Conservation (phyloP, 2,113 vertebrate species). For the Ameiurus melas region DNA sequence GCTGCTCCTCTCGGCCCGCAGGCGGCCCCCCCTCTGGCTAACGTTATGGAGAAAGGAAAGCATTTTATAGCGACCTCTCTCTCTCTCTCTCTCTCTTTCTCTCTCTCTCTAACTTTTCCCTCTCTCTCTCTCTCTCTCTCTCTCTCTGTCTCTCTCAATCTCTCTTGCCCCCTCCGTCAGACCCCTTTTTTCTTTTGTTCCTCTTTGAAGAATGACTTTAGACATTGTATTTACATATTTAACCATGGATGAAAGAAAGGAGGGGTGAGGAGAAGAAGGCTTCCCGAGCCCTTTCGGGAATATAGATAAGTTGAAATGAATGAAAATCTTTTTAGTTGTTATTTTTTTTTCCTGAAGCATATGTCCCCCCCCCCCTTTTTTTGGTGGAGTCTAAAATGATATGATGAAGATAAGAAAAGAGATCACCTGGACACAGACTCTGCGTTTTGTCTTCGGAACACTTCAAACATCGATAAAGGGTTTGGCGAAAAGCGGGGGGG, state of each 20-base stretch:
- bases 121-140: not conserved
- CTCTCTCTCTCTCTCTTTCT: conserved; percentile 77
- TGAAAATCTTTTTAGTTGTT: conserved; percentile 79
- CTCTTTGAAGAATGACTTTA: conserved; percentile 99
- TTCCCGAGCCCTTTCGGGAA: conserved; percentile 83
- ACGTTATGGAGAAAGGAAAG: conserved; percentile 98
- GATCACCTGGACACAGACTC: not conserved
- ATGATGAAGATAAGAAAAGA: not conserved
- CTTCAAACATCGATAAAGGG: not conserved
- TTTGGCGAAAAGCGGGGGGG: not conserved
- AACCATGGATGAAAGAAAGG: conserved; percentile 95
- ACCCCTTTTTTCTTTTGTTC: conserved; percentile 96
- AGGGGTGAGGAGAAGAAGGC: conserved; percentile 80
- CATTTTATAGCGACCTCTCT: conserved; percentile 97
- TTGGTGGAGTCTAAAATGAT: conserved; percentile 13
- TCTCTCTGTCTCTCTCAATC: not conserved
- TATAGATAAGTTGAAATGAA: conserved; percentile 92
- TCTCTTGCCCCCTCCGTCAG: conserved; percentile 75
- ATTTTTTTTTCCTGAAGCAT: conserved; percentile 71
- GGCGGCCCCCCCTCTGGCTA: conserved; percentile 93
- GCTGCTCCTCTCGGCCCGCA: conserved; percentile 89
- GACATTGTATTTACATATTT: conserved; percentile 99
- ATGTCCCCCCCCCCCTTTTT: conserved; percentile 66
- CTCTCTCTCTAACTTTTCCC: not conserved
- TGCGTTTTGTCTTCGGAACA: not conserved